These are phyloP conservation scores for Callocephalon fimbriatum DNA, from an alignment of 2,113 vertebrate genomes.

Conservation along the genomic window DNA sequence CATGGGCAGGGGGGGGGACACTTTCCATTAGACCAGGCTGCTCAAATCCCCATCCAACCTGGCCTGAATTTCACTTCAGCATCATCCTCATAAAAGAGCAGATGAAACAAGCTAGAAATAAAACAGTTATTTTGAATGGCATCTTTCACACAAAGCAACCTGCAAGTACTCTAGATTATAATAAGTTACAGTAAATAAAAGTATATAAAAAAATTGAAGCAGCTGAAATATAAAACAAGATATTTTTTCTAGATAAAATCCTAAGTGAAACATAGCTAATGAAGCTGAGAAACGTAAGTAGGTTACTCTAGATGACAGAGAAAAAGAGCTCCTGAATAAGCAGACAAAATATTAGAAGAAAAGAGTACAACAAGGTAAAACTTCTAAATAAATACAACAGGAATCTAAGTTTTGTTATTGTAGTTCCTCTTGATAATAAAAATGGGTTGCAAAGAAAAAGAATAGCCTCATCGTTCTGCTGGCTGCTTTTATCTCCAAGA, in stretches of 20 bases:
- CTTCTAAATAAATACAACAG: background rate
- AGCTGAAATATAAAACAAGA: background rate
- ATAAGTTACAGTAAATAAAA: background rate
- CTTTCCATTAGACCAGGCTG: fast-evolving
- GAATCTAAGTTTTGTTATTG: background rate
- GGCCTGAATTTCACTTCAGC: background rate
- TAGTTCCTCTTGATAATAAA: background rate
- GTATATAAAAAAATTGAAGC: background rate
- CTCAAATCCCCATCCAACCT: background rate
- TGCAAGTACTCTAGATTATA: background rate
- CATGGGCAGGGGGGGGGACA: no score
- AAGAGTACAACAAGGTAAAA: background rate
- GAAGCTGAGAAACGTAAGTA: background rate
- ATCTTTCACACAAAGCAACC: background rate
- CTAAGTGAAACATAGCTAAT: background rate
- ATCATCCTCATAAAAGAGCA: background rate
- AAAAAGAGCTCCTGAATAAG: background rate
- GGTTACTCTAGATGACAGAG: background rate
- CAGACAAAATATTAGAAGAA: background rate
- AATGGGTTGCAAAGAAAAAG: background rate
- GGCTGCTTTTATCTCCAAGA: background rate
- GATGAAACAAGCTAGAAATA: background rate
- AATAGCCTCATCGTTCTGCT: background rate
- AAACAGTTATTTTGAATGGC: fast-evolving
- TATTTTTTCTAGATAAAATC: background rate